These are phyloP conservation scores for Dufourea novaeangliae DNA, from an alignment of 1,140 invertebrate species.

Conservation along the genomic window DNA sequence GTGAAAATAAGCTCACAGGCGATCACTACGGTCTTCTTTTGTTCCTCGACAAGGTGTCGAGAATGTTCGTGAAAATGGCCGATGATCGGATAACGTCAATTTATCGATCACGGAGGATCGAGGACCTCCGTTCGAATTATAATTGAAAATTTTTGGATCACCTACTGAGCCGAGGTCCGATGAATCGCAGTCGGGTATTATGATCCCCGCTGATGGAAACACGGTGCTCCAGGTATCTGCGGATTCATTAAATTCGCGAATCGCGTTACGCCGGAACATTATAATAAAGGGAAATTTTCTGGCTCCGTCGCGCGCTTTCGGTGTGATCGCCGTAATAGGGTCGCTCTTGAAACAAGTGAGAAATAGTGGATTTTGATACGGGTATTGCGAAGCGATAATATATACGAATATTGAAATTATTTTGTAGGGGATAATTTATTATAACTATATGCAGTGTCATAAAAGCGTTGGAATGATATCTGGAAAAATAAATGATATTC, in stretches of 20 bases:
- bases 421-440: neutral
- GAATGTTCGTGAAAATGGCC: neutral
- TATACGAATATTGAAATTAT: neutral
- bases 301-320: neutral
- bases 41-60: neutral
- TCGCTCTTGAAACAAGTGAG: neutral
- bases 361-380: neutral
- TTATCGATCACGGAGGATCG: neutral
- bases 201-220: neutral
- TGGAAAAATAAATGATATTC: too few species aligned
- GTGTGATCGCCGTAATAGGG: neutral
- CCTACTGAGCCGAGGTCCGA: neutral
- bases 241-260: conserved; percentile 7
- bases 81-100: neutral
- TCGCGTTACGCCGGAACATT: neutral
- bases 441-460: too few species aligned
- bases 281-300: conserved; percentile 4
- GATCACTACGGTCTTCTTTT: neutral
- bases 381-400: neutral
- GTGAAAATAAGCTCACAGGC: neutral
- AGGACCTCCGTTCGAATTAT: neutral
- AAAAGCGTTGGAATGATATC: too few species aligned
- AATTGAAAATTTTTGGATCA: conserved; percentile 7
- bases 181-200: neutral
- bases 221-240: neutral